These are phyloP conservation scores for Callopanchax toddi DNA, from an alignment of 2,113 vertebrate genomes.

Conservation along the genomic window DNA sequence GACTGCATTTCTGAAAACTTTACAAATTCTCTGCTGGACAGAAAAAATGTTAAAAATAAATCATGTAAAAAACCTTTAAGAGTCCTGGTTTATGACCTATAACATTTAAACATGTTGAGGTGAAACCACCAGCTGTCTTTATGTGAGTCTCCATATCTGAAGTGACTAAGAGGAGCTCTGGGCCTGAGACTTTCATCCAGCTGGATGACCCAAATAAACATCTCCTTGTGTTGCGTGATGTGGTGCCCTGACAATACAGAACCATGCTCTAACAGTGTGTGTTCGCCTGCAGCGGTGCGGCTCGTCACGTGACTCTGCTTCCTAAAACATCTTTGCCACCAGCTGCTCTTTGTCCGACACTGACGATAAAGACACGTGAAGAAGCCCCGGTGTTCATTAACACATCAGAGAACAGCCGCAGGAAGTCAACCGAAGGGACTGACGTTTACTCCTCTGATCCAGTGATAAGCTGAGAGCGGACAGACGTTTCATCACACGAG, in stretches of 20 bases:
- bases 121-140: too few species aligned
- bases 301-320: conserved; percentile 47
- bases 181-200: conserved; percentile 10
- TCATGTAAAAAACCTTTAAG: too few species aligned
- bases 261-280: conserved; percentile 2
- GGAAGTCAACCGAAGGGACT: background rate
- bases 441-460: background rate
- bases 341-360: conserved; percentile 40
- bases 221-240: conserved; percentile 23
- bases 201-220: conserved; percentile 61
- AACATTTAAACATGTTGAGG: too few species aligned
- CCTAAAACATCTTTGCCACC: conserved; percentile 37
- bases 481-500: too few species aligned
- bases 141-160: too few species aligned
- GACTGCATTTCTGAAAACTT: too few species aligned
- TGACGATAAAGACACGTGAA: too few species aligned
- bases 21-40: too few species aligned
- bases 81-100: too few species aligned
- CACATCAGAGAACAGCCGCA: too few species aligned
- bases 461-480: conserved; percentile 20
- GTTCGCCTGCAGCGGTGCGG: conserved; percentile 26
- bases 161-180: background rate
- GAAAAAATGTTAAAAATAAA: too few species aligned
- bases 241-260: conserved; percentile 24
- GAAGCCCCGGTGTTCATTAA: too few species aligned